Conservation (phyloP, 2,797 vertebrate species). For the Silurus aristotelis region DNA sequence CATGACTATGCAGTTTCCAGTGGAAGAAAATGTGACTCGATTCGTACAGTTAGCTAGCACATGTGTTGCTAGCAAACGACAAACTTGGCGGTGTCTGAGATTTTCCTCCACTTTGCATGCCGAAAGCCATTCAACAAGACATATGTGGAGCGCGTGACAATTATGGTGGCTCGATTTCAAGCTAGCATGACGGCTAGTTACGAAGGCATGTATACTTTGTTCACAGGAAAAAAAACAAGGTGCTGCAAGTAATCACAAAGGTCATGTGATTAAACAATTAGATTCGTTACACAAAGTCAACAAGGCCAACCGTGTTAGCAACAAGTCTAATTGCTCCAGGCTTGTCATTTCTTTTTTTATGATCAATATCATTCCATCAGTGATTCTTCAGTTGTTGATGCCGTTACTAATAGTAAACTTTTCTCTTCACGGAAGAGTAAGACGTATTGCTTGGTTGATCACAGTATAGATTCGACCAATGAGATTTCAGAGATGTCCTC, state of each 20-base stretch:
- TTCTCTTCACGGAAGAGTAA: neutral
- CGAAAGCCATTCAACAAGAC: neutral
- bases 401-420: neutral
- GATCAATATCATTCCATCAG: neutral
- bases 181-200: constrained; percentile 7
- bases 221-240: neutral
- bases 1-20: neutral
- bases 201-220: neutral
- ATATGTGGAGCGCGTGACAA: neutral
- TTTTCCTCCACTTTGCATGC: too few species aligned
- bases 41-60: neutral
- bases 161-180: neutral
- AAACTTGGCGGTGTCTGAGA: neutral
- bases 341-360: neutral
- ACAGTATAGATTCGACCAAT: constrained; percentile 79
- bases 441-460: constrained; percentile 53
- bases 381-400: neutral
- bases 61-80: neutral
- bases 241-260: neutral
- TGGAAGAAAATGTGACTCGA: neutral
- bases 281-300: neutral
- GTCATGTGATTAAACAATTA: neutral
- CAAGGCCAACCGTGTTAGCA: neutral
- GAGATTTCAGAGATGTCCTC: constrained; percentile 78
- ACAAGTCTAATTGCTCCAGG: neutral